These are phyloP conservation scores for Agrypnia vestita DNA, from an alignment of 1,140 invertebrate species.

Conservation along the genomic window DNA sequence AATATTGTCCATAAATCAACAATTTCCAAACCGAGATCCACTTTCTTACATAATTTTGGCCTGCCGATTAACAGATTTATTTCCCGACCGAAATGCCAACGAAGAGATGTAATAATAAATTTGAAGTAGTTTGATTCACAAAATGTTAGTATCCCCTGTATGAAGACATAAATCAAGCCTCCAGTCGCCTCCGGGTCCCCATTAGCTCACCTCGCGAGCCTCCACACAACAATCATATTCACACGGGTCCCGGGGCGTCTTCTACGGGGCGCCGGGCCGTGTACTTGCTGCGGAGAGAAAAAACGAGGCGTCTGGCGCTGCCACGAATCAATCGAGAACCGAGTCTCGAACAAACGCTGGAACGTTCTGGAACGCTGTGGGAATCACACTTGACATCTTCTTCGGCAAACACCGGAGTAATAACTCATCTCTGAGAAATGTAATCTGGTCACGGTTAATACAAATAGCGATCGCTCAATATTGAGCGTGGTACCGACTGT, in stretches of 20 bases:
- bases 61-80: no score
- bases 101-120: not conserved
- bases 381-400: no score
- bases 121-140: not conserved
- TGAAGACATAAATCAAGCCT: conserved; percentile 46
- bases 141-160: conserved; percentile 24
- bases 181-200: conserved; percentile 15
- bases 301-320: not conserved
- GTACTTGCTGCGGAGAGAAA: not conserved
- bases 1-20: no score
- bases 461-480: no score
- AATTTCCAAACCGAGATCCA: no score
- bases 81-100: no score
- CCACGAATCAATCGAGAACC: conserved; percentile 11
- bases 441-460: no score
- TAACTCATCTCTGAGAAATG: no score
- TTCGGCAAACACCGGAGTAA: no score
- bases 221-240: conserved; percentile 54
- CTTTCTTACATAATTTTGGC: not conserved
- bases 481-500: no score
- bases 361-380: no score
- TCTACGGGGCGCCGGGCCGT: conserved; percentile 10
- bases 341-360: not conserved
- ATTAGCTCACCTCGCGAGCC: conserved; percentile 42
- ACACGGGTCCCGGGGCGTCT: conserved; percentile 48